Percentiles rank a stretch among this genome's conserved stretches.
Conservation (phyloP, 1,140 invertebrate species). For the Melipona quadrifasciata region DNA sequence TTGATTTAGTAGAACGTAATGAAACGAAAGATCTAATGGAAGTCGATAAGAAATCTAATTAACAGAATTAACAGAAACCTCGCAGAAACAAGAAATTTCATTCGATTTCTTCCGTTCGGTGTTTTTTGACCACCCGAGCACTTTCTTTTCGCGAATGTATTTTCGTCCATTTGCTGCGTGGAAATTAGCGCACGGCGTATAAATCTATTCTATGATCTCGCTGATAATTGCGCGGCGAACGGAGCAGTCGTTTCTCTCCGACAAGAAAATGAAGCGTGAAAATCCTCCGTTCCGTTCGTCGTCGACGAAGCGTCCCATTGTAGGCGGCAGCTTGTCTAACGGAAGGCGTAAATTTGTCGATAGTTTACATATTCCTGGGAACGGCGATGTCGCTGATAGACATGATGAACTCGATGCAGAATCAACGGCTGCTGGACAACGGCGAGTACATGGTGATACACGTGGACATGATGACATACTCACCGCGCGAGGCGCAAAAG, state of each 20-base stretch:
- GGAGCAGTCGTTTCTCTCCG: background rate
- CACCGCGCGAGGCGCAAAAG: slow-evolving; percentile 87
- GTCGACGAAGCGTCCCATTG: background rate
- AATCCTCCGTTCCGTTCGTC: slow-evolving; percentile 37
- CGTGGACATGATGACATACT: slow-evolving; percentile 94
- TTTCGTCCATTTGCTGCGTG: slow-evolving; percentile 1
- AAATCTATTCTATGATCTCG: slow-evolving; percentile 18
- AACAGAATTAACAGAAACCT: background rate
- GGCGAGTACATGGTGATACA: slow-evolving; percentile 98
- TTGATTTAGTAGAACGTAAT: no score
- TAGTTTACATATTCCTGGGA: slow-evolving; percentile 97
- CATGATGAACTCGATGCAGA: slow-evolving; percentile 95
- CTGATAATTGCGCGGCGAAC: slow-evolving; percentile 1
- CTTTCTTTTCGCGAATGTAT: background rate
- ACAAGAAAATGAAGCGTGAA: slow-evolving; percentile 25
- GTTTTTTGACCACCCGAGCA: background rate
- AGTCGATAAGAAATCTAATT: background rate
- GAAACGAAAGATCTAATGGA: background rate
- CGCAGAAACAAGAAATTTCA: no score
- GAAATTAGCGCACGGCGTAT: background rate
- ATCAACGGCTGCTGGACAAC: slow-evolving; percentile 91
- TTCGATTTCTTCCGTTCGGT: background rate
- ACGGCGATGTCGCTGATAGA: slow-evolving; percentile 90
- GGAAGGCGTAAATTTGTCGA: slow-evolving; percentile 59
- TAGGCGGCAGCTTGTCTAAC: slow-evolving; percentile 59